Base-by-base conservation (phyloP, 2,888 invertebrate genomes). In the Crepidodera aurea region DNA sequence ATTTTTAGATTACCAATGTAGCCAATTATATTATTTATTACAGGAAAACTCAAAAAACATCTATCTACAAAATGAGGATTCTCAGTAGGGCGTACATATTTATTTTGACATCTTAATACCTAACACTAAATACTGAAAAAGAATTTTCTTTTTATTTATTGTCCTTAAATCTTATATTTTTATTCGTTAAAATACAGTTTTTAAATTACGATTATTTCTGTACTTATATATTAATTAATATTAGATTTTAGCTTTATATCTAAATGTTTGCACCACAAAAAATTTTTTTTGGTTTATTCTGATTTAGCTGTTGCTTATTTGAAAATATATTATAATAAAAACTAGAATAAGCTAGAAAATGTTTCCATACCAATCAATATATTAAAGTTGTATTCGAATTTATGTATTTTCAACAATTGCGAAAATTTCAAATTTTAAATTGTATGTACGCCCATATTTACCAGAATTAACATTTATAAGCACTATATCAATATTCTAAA, bases 391-490 rank as follows among this genome's bases (percentile, higher is more conserved):
- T n/a, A n/a, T n/a, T n/a, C n/a, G n/a, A 22, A 22, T 22, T 22
- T 22, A 22, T 22, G 3, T 22, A 22, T 22, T 22, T 22, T 22
- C 22, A 22, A 6, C 22, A 22, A 22, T 6, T 22, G 2, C 6
- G 22, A 22, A 22, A 22, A 22, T 22, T 22, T 22, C 6, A 22
- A 22, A 15, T 29, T 32, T 3, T 5, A 16, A n/a, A 32, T 44
- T 22, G 10, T 42, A 54, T 42, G 54, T 25, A 55, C 29, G 29
- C 27, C 44, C 55, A 55, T 55, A 4, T 42, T 12, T 18, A 22
- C 22, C 22, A 6, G 22, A 6, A 55, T n/a, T 8, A 34, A 55
- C 51, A 51, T 19, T 18, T 13, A 51, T 12, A 51, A 51, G 51
- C 51, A 51, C 34, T 18, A 22, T 22, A 10, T 32, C 16, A 50